phyloP scores from a whole-genome alignment of 2,888 invertebrate species.

The Lomographa bimaculata region DNA sequence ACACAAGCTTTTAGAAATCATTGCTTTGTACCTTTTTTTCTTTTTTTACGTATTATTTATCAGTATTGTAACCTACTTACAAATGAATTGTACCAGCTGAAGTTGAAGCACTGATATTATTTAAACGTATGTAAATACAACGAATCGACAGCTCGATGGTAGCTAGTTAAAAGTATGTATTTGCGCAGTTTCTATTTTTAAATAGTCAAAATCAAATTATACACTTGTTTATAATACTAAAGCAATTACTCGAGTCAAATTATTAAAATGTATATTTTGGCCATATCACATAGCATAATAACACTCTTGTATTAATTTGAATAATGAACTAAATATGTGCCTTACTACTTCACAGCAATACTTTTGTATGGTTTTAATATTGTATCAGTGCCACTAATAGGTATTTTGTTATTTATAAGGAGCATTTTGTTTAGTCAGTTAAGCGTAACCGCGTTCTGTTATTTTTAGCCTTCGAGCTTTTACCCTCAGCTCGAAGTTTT shows the following conservation, averaged over 20 bases:
- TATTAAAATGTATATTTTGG: constrained; percentile 27
- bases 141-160: constrained; percentile 5
- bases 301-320: constrained; percentile 26
- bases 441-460: constrained; percentile 56
- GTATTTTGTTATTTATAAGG: constrained; percentile 53
- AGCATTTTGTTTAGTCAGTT: constrained; percentile 72
- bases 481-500: too few species aligned
- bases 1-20: constrained; percentile 17
- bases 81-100: constrained; percentile 20
- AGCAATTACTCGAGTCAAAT: constrained; percentile 15
- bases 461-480: too few species aligned
- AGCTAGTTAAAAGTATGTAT: neutral
- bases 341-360: constrained; percentile 60
- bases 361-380: constrained; percentile 31
- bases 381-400: constrained; percentile 68
- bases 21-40: constrained; percentile 26
- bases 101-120: constrained; percentile 27
- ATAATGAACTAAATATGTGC: constrained; percentile 48
- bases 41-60: constrained; percentile 49
- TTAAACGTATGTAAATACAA: constrained; percentile 15
- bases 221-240: constrained; percentile 6
- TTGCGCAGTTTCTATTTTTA: constrained; percentile 7
- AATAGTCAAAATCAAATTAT: constrained; percentile 11
- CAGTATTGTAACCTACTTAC: constrained; percentile 59
- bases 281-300: constrained; percentile 30